Evolutionary conservation across 2,113 vertebrate genomes (phyloP), one percentile per base, ranked within the genome.

Genomic region (Cranoglanis bouderius): DNA sequence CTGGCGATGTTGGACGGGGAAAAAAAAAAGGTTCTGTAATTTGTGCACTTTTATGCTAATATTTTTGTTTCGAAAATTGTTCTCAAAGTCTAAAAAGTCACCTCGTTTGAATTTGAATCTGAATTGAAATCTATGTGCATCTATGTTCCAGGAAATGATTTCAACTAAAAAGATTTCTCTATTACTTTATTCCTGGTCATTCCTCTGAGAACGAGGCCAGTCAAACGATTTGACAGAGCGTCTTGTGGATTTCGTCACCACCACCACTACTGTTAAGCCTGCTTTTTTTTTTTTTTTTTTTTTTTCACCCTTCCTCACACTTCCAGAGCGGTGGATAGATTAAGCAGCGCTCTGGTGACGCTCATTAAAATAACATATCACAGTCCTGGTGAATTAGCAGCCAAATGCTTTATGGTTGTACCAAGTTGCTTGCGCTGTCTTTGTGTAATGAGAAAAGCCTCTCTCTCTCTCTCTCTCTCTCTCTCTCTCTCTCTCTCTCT

Each of bases 321-420:
- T 90, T 91, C 91, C 57, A 81, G 88, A 93, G 90, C 90, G 82
- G 90, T 81, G 91, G 88, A 92, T 91, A 92, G 92, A 94, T 94
- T 92, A 95, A 93, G 92, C 91, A 88, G 92, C 75, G 90, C 85
- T 86, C 92, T 70, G 61, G 90, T 91, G 91, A 92, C 90, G 91
- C 93, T 95, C 93, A 95, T 94, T 95, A 95, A 95, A 94, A 94
- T 94, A 95, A 94, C 93, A 93, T 94, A 94, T 93, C 35, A 87
- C 90, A 91, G 92, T 92, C 94, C 92, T 86, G 91, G 92, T 91
- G 91, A 92, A 91, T 93, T 83, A 90, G 91, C 89, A 90, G 88
- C 84, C 90, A 92, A 92, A 91, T 75, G 90, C 87, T 91, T 88
- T 46, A 90, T 86, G 89, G 89, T 90, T 72, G 67, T 90, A 88